Percentiles rank a stretch among this genome's conserved stretches.
These are phyloP conservation scores for Lycophotia porphyrea DNA, from an alignment of 2,888 invertebrate species.

Conservation along the genomic window DNA sequence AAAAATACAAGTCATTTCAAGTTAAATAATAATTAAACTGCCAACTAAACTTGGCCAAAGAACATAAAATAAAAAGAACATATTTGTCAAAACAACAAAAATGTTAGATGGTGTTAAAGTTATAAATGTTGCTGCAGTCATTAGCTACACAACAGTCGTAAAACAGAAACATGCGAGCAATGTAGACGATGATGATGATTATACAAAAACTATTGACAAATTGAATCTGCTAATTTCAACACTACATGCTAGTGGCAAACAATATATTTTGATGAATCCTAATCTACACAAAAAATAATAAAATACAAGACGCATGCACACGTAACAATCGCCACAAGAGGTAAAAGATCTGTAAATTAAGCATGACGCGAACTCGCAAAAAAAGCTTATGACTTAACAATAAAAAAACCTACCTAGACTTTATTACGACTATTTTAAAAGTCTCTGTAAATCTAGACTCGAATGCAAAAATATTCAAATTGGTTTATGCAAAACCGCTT, in stretches of 20 bases:
- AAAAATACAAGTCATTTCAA: slow-evolving; percentile 62
- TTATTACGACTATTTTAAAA: slow-evolving; percentile 71
- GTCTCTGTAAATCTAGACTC: slow-evolving; percentile 70
- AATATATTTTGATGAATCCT: slow-evolving; percentile 71
- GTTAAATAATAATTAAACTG: slow-evolving; percentile 60
- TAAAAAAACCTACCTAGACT: slow-evolving; percentile 72
- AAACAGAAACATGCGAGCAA: slow-evolving; percentile 75
- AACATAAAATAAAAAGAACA: slow-evolving; percentile 65
- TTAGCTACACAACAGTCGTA: slow-evolving; percentile 77
- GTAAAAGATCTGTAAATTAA: slow-evolving; percentile 73
- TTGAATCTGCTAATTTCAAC: slow-evolving; percentile 81
- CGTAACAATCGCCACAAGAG: slow-evolving; percentile 72
- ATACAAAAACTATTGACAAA: slow-evolving; percentile 85
- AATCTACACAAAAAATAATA: slow-evolving; percentile 68
- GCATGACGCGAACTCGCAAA: slow-evolving; percentile 68
- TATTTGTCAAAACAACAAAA: slow-evolving; percentile 69
- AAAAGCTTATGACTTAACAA: slow-evolving; percentile 68
- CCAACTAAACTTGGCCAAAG: slow-evolving; percentile 57
- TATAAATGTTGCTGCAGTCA: slow-evolving; percentile 81
- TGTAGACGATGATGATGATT: slow-evolving; percentile 73
- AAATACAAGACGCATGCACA: slow-evolving; percentile 70
- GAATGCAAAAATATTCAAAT: slow-evolving; percentile 76
- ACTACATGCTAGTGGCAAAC: slow-evolving; percentile 70
- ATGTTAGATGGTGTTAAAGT: slow-evolving; percentile 73
- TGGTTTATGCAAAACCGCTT: slow-evolving; percentile 71